Base-by-base conservation (phyloP, 2,888 invertebrate species). In the Sericinus montela region DNA sequence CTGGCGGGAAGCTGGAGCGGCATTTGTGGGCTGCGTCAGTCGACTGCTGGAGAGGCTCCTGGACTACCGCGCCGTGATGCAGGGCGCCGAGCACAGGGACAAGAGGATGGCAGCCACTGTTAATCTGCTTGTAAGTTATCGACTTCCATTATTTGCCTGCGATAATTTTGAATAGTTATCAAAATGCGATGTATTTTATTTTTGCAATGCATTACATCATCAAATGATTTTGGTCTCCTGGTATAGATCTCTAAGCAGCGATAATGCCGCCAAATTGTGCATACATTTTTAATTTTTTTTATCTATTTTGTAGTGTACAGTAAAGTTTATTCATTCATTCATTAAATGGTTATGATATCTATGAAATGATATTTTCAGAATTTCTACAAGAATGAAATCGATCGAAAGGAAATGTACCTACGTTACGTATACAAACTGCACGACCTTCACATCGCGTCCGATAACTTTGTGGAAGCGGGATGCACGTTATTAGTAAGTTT, bases 91-190 rank as follows among this genome's bases (percentile, higher is more conserved):
- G 72, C 97, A 98, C 75, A 90, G 97, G 29, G 97, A 98, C 74
- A 98, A 98, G 74, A 90, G 97, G 52, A 98, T 98, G 97, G 97
- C 97, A 0, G 98, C 98, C 72, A 98, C 98, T 3, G 97, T 98
- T 48, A 98, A 98, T 80, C 89, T 98, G 56, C 89, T 98, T 75
- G 96, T 95, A 78, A 87, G 30, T 19, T 19, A 19, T 3, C 19
- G n/a, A n/a, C 19, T 19, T 19, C 5, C 3, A 19, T 19, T 19
- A n/a, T n/a, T n/a, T n/a, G n/a, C n/a, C n/a, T n/a, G n/a, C n/a
- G n/a, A n/a, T n/a, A n/a, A n/a, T n/a, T n/a, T n/a, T n/a, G n/a
- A n/a, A n/a, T n/a, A n/a, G n/a, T n/a, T n/a, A n/a, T n/a, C n/a
- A n/a, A n/a, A n/a, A n/a, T n/a, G n/a, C n/a, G n/a, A n/a, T n/a